Evolutionary conservation across 2,797 vertebrate species (phyloP), one percentile per base, ranked within the genome.

Genomic region (Florisuga fusca): DNA sequence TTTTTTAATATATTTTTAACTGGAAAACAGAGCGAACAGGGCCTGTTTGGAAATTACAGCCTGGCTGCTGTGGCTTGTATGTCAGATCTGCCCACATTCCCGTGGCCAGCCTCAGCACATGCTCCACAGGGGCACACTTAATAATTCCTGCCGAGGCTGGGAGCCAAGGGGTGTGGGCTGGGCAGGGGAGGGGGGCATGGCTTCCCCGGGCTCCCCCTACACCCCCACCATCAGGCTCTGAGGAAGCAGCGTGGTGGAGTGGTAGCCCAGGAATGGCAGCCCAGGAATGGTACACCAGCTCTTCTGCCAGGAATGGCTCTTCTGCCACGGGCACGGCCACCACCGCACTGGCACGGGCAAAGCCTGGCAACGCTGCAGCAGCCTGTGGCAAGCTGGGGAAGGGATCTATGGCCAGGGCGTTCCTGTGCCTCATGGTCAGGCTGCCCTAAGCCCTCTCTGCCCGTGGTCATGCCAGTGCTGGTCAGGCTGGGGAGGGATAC

Each of bases 1-100:
- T 97, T 97, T 96, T 96, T 97, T 97, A 95, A 97, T 97, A 97
- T 97, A 97, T 97, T 97, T 97, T 97, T 97, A 97, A 97, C 97
- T 97, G 96, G 91, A 96, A 96, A 97, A 96, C 87, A 87, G 91
- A 95, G 91, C 61, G 1, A 97, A 94, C 33, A 31, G 85, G 96
- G 87, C 87, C 91, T 93, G 94, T 92, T 97, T 96, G 95, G 96
- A 97, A 97, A 97, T 97, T 97, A 97, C 92, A 97, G 96, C 94
- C 97, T 96, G 95, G 95, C 95, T 96, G 96, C 96, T 97, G 97
- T 91, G 95, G 97, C 96, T 96, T 95, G 93, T 96, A 96, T 96
- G 95, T 96, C 94, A 96, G 97, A 97, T 96, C 97, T 97, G 95
- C 96, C 97, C 97, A 97, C 96, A 97, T 97, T 97, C 96, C 95